Conservation (phyloP, 2,888 invertebrate genomes). For the Synergus gifuensis region DNA sequence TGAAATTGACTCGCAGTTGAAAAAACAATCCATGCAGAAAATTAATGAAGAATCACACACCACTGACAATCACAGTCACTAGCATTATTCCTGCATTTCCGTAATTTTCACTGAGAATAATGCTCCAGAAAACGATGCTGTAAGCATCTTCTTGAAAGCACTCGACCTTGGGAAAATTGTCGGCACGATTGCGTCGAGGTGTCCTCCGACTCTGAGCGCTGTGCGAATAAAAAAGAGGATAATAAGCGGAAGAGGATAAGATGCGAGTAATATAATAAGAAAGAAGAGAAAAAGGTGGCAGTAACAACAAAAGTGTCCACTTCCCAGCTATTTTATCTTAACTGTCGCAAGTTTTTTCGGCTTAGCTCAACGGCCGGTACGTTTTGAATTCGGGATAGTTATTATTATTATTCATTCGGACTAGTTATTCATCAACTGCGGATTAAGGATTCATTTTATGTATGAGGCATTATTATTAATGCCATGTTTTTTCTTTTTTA, state of each 20-base stretch:
- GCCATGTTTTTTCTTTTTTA: too few species aligned
- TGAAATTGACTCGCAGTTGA: too few species aligned
- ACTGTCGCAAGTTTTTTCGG: slow-evolving; percentile 63
- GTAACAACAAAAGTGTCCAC: slow-evolving; percentile 62
- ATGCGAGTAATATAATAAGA: background rate
- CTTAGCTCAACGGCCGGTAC: slow-evolving; percentile 51
- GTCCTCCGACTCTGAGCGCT: slow-evolving; percentile 48
- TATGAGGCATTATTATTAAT: too few species aligned
- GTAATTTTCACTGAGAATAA: slow-evolving; percentile 32
- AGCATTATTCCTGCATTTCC: background rate
- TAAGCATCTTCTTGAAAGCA: slow-evolving; percentile 31
- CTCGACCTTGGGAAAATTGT: slow-evolving; percentile 35
- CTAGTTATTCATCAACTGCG: too few species aligned
- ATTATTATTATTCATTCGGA: too few species aligned
- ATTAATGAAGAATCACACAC: background rate
- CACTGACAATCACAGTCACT: too few species aligned
- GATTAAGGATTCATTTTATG: too few species aligned
- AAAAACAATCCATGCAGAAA: background rate
- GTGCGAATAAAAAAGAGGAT: slow-evolving; percentile 45
- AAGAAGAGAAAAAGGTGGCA: slow-evolving; percentile 43
- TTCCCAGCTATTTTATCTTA: slow-evolving; percentile 67
- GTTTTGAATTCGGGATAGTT: slow-evolving; percentile 7
- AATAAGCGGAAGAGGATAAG: slow-evolving; percentile 12
- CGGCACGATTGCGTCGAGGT: slow-evolving; percentile 42
- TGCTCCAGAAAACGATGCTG: background rate